These are phyloP conservation scores for Carduelis carduelis DNA, from an alignment of 2,797 vertebrate species.

Conservation along the genomic window DNA sequence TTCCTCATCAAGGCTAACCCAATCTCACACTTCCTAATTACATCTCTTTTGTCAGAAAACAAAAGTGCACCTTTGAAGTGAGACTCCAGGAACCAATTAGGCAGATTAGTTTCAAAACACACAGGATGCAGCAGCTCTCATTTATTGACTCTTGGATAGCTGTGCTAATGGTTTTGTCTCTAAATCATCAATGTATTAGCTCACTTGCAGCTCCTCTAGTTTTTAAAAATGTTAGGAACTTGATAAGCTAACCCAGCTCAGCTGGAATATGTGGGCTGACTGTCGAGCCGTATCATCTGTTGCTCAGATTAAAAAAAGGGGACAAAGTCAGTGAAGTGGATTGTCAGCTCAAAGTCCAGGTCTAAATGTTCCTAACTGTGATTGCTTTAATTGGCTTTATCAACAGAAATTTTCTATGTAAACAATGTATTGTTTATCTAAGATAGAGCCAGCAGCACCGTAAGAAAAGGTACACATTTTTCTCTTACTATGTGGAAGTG, in stretches of 20 bases:
- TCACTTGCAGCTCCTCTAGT: background rate
- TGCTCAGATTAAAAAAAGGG: constrained; percentile 27
- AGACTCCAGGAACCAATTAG: constrained; percentile 25
- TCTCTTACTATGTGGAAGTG: background rate
- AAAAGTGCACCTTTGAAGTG: constrained; percentile 7
- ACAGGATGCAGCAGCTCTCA: background rate
- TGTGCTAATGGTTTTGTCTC: constrained; percentile 35
- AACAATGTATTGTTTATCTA: background rate
- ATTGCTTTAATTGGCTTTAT: background rate
- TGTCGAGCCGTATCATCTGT: background rate
- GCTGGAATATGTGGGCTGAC: background rate
- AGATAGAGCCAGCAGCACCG: background rate
- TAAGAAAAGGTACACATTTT: background rate
- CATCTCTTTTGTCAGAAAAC: background rate
- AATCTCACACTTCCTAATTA: background rate
- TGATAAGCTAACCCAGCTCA: background rate
- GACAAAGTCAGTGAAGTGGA: background rate
- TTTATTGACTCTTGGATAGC: constrained; percentile 2
- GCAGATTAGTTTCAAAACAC: constrained; percentile 38
- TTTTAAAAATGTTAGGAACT: constrained; percentile 28
- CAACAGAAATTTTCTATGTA: background rate
- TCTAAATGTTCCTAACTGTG: background rate
- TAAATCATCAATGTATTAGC: background rate
- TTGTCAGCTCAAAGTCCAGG: background rate
- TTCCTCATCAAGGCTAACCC: background rate